Evolutionary conservation across 2,113 vertebrate species (phyloP).

Genomic region (Numenius arquata): DNA sequence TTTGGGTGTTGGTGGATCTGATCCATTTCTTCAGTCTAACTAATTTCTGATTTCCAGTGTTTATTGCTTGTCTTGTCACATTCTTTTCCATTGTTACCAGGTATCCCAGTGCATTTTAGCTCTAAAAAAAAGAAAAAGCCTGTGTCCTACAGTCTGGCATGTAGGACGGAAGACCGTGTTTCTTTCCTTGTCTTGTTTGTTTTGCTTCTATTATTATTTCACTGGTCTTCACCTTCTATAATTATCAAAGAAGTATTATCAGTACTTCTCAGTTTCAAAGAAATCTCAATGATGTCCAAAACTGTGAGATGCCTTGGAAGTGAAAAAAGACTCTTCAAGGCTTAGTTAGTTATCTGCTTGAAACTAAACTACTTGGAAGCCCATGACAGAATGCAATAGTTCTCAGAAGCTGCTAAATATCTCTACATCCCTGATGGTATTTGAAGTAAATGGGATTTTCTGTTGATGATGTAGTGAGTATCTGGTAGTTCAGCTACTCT

Average conservation of each 20-base stretch:
- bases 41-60: not conserved
- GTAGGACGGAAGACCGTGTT: not conserved
- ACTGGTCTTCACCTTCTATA: not conserved
- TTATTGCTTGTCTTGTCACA: not conserved
- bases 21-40: not conserved
- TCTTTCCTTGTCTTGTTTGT: not conserved
- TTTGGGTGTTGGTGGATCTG: not conserved
- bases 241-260: not conserved
- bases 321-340: not conserved
- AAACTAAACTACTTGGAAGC: not conserved
- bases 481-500: not conserved
- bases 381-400: not conserved
- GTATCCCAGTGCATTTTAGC: not conserved
- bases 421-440: not conserved
- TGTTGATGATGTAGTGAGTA: not conserved
- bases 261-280: not conserved
- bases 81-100: not conserved
- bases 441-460: not conserved
- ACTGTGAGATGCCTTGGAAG: not conserved
- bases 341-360: not conserved
- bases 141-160: not conserved
- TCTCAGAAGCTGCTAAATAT: not conserved
- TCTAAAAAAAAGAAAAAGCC: not conserved
- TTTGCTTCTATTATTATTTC: not conserved
- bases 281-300: not conserved